These are phyloP conservation scores for Prionailurus viverrinus DNA, from an alignment of 2,113 vertebrate genomes.

Conservation along the genomic window DNA sequence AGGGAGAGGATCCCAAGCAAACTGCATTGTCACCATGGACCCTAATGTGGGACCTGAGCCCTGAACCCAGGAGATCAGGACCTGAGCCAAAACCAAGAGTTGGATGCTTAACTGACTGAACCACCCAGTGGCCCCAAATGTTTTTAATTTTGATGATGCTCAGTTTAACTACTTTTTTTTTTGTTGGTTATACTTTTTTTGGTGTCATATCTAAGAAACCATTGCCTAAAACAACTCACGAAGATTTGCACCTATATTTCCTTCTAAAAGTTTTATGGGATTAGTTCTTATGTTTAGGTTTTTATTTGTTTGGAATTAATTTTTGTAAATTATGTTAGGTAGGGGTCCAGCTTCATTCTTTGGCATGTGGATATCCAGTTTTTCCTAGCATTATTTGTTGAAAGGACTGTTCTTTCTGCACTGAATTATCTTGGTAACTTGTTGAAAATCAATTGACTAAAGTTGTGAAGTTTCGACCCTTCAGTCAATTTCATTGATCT, in stretches of 20 bases:
- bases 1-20: background rate
- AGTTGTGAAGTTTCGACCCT: background rate
- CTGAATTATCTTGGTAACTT: background rate
- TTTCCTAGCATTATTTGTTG: background rate
- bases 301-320: background rate
- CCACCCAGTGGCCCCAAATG: background rate
- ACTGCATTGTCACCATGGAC: background rate
- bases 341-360: background rate
- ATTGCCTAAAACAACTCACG: background rate
- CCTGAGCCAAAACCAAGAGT: background rate
- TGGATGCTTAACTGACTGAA: background rate
- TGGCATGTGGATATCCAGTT: background rate
- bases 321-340: background rate
- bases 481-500: background rate
- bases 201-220: background rate
- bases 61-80: background rate
- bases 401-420: background rate
- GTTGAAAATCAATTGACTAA: background rate
- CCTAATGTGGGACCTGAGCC: background rate
- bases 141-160: background rate
- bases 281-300: background rate
- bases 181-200: background rate
- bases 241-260: background rate
- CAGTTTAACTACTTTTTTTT: background rate
- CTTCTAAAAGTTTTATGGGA: background rate